A percentile compares a stretch with the other conserved stretches of the same genome.
Conservation (phyloP, 2,797 vertebrate genomes). For the Apodemus agrarius region DNA sequence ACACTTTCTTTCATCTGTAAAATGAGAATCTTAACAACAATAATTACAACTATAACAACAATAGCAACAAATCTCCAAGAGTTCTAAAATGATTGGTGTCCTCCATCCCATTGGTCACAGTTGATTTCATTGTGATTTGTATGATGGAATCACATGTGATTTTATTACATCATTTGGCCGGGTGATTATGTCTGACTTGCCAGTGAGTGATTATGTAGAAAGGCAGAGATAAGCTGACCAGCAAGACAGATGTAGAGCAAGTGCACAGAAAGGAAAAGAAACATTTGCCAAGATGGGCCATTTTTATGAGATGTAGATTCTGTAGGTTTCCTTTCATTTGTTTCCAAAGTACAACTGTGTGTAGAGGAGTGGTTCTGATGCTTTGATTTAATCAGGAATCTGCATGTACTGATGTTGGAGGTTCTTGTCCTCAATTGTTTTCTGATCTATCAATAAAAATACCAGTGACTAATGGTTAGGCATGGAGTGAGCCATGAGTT, state of each 20-base stretch:
- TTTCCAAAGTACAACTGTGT: conserved; percentile 31
- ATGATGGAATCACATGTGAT: too few species aligned
- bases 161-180: not conserved
- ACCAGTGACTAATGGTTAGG: not conserved
- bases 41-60: not conserved
- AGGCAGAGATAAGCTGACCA: not conserved
- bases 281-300: not conserved
- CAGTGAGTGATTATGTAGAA: not conserved
- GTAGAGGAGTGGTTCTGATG: not conserved
- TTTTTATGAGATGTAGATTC: not conserved
- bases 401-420: not conserved
- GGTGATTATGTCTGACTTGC: not conserved
- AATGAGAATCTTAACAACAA: conserved; percentile 26
- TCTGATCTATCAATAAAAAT: not conserved
- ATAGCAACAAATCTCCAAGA: not conserved
- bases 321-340: not conserved
- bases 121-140: not conserved
- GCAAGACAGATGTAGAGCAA: not conserved
- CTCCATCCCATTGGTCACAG: not conserved
- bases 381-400: not conserved
- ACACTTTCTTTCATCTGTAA: conserved; percentile 21
- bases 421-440: not conserved
- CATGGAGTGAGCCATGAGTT: not conserved
- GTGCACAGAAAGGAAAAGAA: not conserved
- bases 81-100: not conserved